Percentiles rank a stretch among this genome's conserved stretches.
Conservation (phyloP, 2,797 vertebrate species). For the Xenentodon cancila region DNA sequence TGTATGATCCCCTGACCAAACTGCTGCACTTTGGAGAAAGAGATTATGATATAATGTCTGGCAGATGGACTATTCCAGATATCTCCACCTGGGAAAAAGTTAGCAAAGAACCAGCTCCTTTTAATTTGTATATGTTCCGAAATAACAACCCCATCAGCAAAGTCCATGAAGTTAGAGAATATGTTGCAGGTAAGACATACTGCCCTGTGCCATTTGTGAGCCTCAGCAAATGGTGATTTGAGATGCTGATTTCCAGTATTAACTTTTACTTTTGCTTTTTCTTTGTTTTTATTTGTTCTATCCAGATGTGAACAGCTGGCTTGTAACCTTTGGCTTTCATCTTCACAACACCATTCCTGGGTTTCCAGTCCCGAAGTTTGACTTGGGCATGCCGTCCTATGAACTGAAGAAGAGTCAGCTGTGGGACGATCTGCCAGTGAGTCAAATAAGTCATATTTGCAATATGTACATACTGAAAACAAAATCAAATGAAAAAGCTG, state of each 20-base stretch:
- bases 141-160: slow-evolving; percentile 99
- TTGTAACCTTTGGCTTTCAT: slow-evolving; percentile 99
- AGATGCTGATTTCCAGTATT: no score
- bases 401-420: slow-evolving; percentile 95
- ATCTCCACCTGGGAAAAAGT: slow-evolving; percentile 92
- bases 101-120: slow-evolving; percentile 91
- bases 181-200: slow-evolving; percentile 90
- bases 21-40: slow-evolving; percentile 95
- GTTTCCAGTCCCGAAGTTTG: slow-evolving; percentile 94
- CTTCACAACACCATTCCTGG: slow-evolving; percentile 99
- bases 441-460: slow-evolving; percentile 52
- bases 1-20: slow-evolving; percentile 96
- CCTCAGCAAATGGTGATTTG: no score
- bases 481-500: background rate
- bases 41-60: slow-evolving; percentile 97
- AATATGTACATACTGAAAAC: background rate
- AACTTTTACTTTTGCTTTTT: no score
- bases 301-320: slow-evolving; percentile 98
- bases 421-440: slow-evolving; percentile 96
- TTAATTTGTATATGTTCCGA: slow-evolving; percentile 98
- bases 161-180: slow-evolving; percentile 94
- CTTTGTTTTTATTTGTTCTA: background rate
- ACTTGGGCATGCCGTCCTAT: slow-evolving; percentile 93
- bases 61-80: slow-evolving; percentile 95
- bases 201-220: background rate